Evolutionary conservation across 37 sponge, comb jelly and placozoan genomes (phyloP).

Genomic region (Cliona cf. orientalis): DNA sequence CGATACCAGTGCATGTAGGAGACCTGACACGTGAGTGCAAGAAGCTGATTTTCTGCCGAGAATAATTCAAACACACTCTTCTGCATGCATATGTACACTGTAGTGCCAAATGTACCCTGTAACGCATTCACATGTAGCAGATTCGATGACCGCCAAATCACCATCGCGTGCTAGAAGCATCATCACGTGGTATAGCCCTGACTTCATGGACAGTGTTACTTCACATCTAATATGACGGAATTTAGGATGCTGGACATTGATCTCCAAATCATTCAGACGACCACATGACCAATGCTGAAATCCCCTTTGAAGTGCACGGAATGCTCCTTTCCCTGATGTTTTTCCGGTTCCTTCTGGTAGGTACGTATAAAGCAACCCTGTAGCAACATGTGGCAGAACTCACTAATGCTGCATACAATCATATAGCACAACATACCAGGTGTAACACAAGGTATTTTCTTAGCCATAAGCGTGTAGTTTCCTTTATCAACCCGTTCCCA

Average conservation of each 20-base stretch:
- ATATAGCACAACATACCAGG: conserved; percentile 22
- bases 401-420: too few species aligned
- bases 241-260: conserved; percentile 1
- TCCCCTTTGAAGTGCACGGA: conserved; percentile 7
- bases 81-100: background rate
- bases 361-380: conserved; percentile 1
- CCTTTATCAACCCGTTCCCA: conserved; percentile 34
- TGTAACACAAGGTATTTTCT: conserved; percentile 49
- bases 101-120: conserved; percentile 3
- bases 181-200: conserved; percentile 22
- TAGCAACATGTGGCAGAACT: too few species aligned
- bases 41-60: conserved; percentile 19
- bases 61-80: background rate
- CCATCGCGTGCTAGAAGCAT: conserved; percentile 2
- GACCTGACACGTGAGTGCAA: conserved; percentile 30
- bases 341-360: background rate
- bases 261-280: conserved; percentile 19
- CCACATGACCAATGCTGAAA: conserved; percentile 33
- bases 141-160: background rate
- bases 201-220: conserved; percentile 34
- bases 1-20: conserved; percentile 25
- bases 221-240: conserved; percentile 25
- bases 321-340: background rate
- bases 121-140: conserved; percentile 27
- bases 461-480: conserved; percentile 27